phyloP scores from a whole-genome alignment of 2,113 vertebrate species.

The Hassar affinis region DNA sequence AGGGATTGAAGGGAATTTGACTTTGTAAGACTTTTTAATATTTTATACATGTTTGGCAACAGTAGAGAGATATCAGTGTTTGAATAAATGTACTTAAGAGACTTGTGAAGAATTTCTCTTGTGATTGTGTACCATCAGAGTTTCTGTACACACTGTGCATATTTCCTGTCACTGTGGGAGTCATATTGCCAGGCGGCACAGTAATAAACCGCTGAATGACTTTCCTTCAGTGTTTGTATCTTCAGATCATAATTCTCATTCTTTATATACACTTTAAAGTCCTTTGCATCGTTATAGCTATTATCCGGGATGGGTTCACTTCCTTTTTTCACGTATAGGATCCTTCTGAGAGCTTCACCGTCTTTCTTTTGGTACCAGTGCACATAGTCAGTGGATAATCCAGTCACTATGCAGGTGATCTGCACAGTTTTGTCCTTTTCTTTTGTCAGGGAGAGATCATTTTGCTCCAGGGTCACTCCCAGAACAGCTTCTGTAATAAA shows the following conservation, averaged over 20 bases:
- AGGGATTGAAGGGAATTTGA: too few relatives aligned
- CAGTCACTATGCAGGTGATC: background rate
- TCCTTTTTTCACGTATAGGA: background rate
- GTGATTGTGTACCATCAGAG: background rate
- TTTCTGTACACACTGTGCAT: slow-evolving; percentile 35
- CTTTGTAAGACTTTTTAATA: too few relatives aligned
- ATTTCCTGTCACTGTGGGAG: slow-evolving; percentile 23
- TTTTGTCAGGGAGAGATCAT: background rate
- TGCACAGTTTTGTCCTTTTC: background rate
- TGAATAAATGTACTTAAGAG: background rate
- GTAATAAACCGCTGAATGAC: slow-evolving; percentile 33
- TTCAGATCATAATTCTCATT: background rate
- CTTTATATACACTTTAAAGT: background rate
- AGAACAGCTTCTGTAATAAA: background rate
- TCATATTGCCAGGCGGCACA: slow-evolving; percentile 46
- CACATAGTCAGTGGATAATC: background rate
- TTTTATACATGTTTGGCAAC: too few relatives aligned
- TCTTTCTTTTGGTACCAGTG: slow-evolving; percentile 11
- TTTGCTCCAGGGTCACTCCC: background rate
- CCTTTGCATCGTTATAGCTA: background rate
- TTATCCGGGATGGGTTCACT: background rate
- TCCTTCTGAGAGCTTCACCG: background rate
- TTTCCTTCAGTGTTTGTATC: background rate
- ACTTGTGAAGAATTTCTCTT: background rate
- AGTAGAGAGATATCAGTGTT: too few relatives aligned